A percentile compares a stretch with the other conserved stretches of the same genome.
phyloP scores from a whole-genome alignment of 2,888 invertebrate genomes.

The Deilephila elpenor region DNA sequence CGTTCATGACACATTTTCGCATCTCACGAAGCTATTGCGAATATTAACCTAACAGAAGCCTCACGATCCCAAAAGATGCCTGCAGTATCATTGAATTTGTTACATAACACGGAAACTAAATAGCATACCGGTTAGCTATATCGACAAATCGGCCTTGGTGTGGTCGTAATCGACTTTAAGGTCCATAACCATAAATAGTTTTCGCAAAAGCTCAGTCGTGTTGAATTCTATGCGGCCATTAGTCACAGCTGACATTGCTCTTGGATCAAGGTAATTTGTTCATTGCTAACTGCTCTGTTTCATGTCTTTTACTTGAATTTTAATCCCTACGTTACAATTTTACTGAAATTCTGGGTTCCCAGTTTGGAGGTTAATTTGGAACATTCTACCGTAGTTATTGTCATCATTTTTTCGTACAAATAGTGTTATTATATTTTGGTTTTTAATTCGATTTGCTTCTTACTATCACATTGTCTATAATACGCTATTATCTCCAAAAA shows the following conservation, averaged over 20 bases:
- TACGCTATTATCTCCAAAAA: too few species aligned
- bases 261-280: constrained; percentile 43
- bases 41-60: not conserved
- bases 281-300: constrained; percentile 31
- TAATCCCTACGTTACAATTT: not conserved
- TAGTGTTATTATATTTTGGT: too few species aligned
- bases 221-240: not conserved
- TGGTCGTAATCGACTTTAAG: constrained; percentile 53
- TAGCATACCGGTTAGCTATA: not conserved
- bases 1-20: constrained; percentile 1
- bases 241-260: constrained; percentile 57
- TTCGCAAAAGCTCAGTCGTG: constrained; percentile 49
- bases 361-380: too few species aligned
- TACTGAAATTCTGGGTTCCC: too few species aligned
- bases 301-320: not conserved
- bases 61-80: not conserved
- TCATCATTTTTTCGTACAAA: too few species aligned
- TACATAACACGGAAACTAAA: not conserved
- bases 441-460: too few species aligned
- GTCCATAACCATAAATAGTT: constrained; percentile 64
- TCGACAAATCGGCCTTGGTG: constrained; percentile 60
- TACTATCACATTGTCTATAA: too few species aligned
- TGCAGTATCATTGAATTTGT: not conserved
- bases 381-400: too few species aligned
- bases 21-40: not conserved